phyloP scores from a whole-genome alignment of 2,797 vertebrate genomes.

The Clarias laeviceps region DNA sequence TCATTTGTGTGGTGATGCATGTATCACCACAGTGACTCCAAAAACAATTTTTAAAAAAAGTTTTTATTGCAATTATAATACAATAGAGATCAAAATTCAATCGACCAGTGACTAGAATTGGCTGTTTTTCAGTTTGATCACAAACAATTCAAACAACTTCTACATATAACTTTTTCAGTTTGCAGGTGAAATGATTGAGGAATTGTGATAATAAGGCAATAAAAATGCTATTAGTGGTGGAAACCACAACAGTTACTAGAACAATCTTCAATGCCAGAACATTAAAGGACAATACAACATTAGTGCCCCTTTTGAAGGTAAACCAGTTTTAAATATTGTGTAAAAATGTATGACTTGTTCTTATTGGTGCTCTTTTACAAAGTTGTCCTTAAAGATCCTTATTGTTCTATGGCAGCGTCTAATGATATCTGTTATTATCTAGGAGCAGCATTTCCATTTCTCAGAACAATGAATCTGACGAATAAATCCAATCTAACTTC shows the following conservation, averaged over 20 bases:
- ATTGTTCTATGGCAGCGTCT: background rate
- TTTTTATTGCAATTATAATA: too few species aligned
- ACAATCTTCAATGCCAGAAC: background rate
- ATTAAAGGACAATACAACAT: background rate
- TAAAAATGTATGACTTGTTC: background rate
- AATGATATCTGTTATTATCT: background rate
- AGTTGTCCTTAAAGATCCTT: background rate
- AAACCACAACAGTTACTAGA: background rate
- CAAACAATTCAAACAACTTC: background rate
- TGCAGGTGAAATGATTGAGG: background rate
- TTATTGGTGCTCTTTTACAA: background rate
- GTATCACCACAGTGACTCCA: too few species aligned
- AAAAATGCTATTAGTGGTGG: background rate
- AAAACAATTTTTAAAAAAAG: too few species aligned
- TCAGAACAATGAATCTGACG: background rate
- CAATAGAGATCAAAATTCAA: too few species aligned
- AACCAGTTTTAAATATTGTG: background rate
- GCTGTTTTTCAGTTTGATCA: too few species aligned
- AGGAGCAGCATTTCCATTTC: background rate
- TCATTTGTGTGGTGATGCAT: too few species aligned
- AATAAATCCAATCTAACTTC: background rate
- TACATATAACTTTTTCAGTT: background rate
- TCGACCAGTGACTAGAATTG: too few species aligned
- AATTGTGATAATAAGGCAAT: background rate
- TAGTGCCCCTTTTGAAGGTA: background rate